Percentiles rank a stretch among this genome's conserved stretches.
These are phyloP conservation scores for Etheostoma perlongum DNA, from an alignment of 2,797 vertebrate genomes.

Conservation along the genomic window DNA sequence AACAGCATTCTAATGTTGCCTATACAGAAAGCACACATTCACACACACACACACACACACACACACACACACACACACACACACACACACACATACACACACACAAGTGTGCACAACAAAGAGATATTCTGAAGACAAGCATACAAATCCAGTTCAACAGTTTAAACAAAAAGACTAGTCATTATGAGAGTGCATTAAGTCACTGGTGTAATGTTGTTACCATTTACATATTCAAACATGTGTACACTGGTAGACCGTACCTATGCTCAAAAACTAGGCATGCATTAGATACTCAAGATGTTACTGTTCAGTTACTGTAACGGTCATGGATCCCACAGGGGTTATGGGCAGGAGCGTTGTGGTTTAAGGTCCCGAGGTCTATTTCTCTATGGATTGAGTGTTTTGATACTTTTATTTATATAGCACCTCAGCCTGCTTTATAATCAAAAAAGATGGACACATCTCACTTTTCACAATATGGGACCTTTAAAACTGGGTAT, in stretches of 20 bases:
- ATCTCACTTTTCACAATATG: no score
- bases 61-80: slow-evolving; percentile 53
- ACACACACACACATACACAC: slow-evolving; percentile 38
- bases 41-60: slow-evolving; percentile 30
- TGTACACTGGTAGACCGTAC: slow-evolving; percentile 75
- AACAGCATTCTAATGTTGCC: slow-evolving; percentile 66
- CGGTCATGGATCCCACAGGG: slow-evolving; percentile 39
- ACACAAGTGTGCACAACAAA: slow-evolving; percentile 46
- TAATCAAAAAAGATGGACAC: no score
- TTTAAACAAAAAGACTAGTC: slow-evolving; percentile 66
- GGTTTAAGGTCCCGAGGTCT: background rate
- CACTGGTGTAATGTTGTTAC: slow-evolving; percentile 73
- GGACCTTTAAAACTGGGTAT: background rate
- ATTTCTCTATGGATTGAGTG: no score
- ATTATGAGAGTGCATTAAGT: slow-evolving; percentile 78
- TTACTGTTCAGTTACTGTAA: slow-evolving; percentile 54
- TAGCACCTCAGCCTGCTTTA: no score
- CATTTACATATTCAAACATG: slow-evolving; percentile 74
- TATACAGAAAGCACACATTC: slow-evolving; percentile 67
- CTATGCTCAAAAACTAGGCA: slow-evolving; percentile 77
- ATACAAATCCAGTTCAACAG: slow-evolving; percentile 74
- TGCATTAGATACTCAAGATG: slow-evolving; percentile 75
- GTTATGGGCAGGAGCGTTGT: slow-evolving; percentile 28
- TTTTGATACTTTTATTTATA: no score
- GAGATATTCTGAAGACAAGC: slow-evolving; percentile 65